Base-by-base conservation (phyloP, 2,113 vertebrate species). In the Lophotis ruficrista region DNA sequence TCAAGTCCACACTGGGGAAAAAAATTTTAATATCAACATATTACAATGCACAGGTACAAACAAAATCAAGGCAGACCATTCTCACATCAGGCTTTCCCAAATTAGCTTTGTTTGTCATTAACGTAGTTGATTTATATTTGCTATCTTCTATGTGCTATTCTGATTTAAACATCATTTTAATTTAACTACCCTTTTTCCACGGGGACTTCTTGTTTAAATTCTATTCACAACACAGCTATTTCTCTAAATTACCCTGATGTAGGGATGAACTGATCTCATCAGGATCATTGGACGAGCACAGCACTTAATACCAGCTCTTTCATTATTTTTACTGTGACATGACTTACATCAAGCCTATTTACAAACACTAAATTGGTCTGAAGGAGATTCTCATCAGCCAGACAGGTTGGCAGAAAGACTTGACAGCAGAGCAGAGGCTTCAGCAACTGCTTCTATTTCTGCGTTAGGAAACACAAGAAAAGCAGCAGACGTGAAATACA, bases 261-360 rank as follows among this genome's bases (percentile, higher is more conserved):
- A 84, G 75, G 73, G 94, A 96, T 69, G 69, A 86, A 91, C 53
- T 0, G 7, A 93, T 90, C 93, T 87, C 83, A 87, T 57, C 72
- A 3, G 57, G 45, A 57, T 33, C 58, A 48, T 0, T 73, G 87
- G 82, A 45, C 45, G 12, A 72, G 57, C 83, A 15, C 0, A 70
- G 65, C 70, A 58, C 87, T 96, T 79, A 20, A 76, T 38, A 54
- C 45, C 33, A 37, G 56, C 57, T 1, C 7, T 35, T 96, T 95
- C 85, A 94, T 96, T 96, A 96, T 95, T 96, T 96, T 78, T 31
- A 38, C 87, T 94, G 73, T 95, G 95, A 96, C 93, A 87, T 83
- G 93, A 96, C 93, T 97, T 90, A 69, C 10, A 78, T 87, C 92
- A 71, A 92, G 73, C 62, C 75, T 97, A 93, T 97, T 97, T 94